Evolutionary conservation across 2,888 invertebrate species (phyloP).

Genomic region (Trachelus stipa): DNA sequence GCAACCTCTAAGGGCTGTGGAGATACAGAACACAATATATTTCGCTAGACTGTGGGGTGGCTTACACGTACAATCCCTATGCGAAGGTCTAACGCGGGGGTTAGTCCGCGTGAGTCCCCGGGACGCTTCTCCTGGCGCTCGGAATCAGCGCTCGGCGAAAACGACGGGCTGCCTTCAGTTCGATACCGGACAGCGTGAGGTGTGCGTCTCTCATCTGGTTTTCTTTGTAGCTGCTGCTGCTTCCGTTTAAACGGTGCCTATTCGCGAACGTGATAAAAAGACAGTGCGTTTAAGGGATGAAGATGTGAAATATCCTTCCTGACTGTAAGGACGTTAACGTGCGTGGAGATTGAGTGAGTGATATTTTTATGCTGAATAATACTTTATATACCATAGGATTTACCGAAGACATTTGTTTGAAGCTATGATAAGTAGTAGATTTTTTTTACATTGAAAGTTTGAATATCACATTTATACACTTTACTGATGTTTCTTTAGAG

Average conservation of each 20-base stretch:
- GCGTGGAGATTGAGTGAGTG: not conserved
- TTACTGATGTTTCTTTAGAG: not conserved
- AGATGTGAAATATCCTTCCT: not conserved
- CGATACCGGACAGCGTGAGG: conserved; percentile 44
- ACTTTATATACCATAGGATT: not conserved
- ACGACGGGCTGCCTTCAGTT: conserved; percentile 35
- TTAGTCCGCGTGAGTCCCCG: conserved; percentile 5
- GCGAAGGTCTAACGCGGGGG: conserved; percentile 3
- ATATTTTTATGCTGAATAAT: not conserved
- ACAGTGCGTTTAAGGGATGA: not conserved
- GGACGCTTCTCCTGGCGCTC: conserved; percentile 3
- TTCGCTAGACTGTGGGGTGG: not conserved
- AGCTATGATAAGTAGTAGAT: not conserved
- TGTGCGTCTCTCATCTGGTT: conserved; percentile 26
- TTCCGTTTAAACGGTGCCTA: not conserved
- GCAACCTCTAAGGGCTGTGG: not conserved
- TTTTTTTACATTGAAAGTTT: not conserved
- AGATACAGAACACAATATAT: not conserved
- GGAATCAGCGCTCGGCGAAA: conserved; percentile 11
- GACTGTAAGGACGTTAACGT: not conserved
- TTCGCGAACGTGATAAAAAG: not conserved
- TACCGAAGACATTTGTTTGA: not conserved
- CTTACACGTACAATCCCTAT: not conserved
- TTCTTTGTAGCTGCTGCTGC: not conserved
- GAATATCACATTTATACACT: not conserved